Base-by-base conservation (phyloP, 2,113 vertebrate species). In the Gasterosteus aculeatus region DNA sequence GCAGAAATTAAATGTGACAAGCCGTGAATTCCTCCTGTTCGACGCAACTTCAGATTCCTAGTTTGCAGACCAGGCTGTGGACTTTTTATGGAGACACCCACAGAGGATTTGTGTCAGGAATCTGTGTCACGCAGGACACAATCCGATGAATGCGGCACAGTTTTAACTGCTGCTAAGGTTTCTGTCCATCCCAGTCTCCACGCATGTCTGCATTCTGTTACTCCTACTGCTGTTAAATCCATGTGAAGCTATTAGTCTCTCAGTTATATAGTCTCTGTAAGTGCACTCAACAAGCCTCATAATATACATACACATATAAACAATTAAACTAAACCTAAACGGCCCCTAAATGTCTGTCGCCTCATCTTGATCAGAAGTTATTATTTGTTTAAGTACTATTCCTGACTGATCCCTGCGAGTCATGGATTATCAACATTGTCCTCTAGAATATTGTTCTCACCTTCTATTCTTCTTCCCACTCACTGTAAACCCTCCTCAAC, bases 21-120 rank as follows among this genome's bases (percentile, higher is more conserved):
- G 79, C 78, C 19, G 78, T 59, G 78, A 85, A 90, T 90, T 85
- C 86, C 67, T 79, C 19, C 22, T 7, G 31, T 46, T 69, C 11
- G 26, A 83, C 56, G 15, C 77, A n/a, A 65, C 33, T 53, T 41
- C 53, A 33, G 69, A 71, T 86, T 82, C 78, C 69, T 76, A 26
- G 10, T 88, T 88, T 84, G 75, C 53, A 56, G 67, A 49, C 83
- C 29, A 59, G 41, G 2, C 33, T 51, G 70, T 73, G 77, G 73
- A 63, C 56, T 85, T 86, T 80, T 86, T 85, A 89, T 72, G 75
- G 83, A 88, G 87, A 90, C 72, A n/a, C 89, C 77, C 56, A 54
- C 33, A 5, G 68, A 74, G 78, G 83, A 76, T 88, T 77, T 69
- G 80, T 66, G 68, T 74, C 81, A 84, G 82, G 85, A 92, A 92